Evolutionary conservation across 2,113 vertebrate genomes (phyloP).

Genomic region (Corythoichthys intestinalis): DNA sequence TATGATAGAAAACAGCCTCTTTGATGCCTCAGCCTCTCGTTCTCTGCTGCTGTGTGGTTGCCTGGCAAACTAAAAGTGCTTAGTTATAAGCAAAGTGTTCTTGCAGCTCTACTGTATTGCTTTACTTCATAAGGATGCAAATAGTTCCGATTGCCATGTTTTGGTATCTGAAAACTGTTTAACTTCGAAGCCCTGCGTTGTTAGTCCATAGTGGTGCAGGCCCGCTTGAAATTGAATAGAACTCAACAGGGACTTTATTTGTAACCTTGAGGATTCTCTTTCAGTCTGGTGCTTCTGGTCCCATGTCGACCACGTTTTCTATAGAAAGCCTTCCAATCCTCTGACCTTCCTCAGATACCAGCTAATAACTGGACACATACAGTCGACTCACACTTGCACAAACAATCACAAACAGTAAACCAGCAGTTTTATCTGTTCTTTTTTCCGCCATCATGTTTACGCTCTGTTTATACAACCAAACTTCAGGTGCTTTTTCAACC

Average conservation of each 20-base stretch:
- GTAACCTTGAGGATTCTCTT: conserved; percentile 22
- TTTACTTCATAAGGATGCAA: conserved; percentile 27
- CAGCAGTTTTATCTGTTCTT: conserved; percentile 49
- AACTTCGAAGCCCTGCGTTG: background rate
- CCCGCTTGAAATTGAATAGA: conserved; percentile 1
- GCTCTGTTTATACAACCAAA: conserved; percentile 62
- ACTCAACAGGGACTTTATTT: background rate
- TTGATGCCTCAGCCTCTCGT: background rate
- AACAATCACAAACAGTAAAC: conserved; percentile 48
- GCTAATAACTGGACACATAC: conserved; percentile 48
- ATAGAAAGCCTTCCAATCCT: conserved; percentile 57
- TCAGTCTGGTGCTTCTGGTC: conserved; percentile 68
- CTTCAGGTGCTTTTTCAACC: conserved; percentile 68
- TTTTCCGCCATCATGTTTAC: conserved; percentile 50
- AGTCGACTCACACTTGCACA: conserved; percentile 6
- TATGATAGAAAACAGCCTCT: background rate
- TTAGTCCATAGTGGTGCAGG: conserved; percentile 1
- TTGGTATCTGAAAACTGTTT: conserved; percentile 16
- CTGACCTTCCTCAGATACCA: conserved; percentile 63
- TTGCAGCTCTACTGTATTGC: conserved; percentile 10
- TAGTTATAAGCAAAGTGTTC: background rate
- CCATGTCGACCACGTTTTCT: conserved; percentile 40
- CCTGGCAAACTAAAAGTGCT: background rate
- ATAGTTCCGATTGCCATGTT: conserved; percentile 40
- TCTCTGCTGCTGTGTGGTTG: conserved; percentile 1